Evolutionary conservation across 1,140 invertebrate species (phyloP), one percentile per base, ranked within the genome.

Genomic region (Drosophila melanogaster): DNA sequence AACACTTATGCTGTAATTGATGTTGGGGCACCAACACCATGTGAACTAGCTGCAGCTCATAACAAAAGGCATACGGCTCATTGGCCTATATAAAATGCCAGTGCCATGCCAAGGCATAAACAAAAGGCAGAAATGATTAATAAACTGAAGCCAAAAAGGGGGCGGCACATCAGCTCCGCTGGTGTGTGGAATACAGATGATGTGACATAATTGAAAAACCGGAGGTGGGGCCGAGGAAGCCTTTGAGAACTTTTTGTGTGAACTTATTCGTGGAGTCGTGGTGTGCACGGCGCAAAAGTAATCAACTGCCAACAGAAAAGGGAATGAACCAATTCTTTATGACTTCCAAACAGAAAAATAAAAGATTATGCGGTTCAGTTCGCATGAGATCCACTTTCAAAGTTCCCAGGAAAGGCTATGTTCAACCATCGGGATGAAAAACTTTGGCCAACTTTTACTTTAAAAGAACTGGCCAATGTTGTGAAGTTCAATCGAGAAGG

Each of bases 51-150:
- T 44, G 49, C 30, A 14, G 47, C 64, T 47, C 43, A 38, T 26
- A 38, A 56, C 64, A 61, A 55, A 67, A 61, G 47, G 17, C 44
- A 19, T 64, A 19, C 60, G 64, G 69, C 46, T 57, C 41, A 75
- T 72, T 79, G 80, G 71, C 76, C 80, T 67, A 83, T 67, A 77
- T 81, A 77, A 15, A 53, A 24, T 57, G 51, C 14, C 26, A 55
- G 30, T 30, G 15, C 41, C 43, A 57, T 57, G 46, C 19, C 55
- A 56, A 22, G 51, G 49, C 57, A 59, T 41, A 64, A 69, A 71
- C 57, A 80, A 65, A 49, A 14, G 47, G 51, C 62, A 62, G 72
- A 66, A 69, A 77, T 69, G 61, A 76, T 76, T 76, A 76, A 72
- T 72, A 72, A 73, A 72, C 54, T 44, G 47, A 33, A 58, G 46